These are phyloP conservation scores for Gallinago nigripennis DNA, from an alignment of 2,797 vertebrate species.

Conservation along the genomic window DNA sequence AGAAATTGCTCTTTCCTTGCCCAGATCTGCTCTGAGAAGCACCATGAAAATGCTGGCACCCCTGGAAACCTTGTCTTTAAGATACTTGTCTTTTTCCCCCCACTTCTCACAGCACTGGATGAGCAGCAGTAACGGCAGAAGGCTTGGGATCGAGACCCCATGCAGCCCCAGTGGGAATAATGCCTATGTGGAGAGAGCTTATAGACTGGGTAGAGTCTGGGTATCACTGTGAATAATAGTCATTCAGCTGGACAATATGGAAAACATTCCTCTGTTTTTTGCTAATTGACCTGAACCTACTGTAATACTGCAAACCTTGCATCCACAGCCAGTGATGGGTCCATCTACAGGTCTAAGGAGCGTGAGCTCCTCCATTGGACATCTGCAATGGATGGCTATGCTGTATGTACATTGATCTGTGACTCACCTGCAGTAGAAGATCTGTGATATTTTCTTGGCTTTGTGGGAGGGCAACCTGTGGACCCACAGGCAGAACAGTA, in stretches of 20 bases:
- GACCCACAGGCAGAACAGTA: neutral
- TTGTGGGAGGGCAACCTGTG: neutral
- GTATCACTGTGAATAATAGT: neutral
- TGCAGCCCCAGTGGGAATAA: rapidly evolving
- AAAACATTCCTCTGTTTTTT: neutral
- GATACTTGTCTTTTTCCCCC: rapidly evolving
- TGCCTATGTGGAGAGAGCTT: rapidly evolving
- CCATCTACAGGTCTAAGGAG: neutral
- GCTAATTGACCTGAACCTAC: neutral
- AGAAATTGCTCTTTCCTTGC: neutral
- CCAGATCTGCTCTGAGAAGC: neutral
- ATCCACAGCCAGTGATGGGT: neutral
- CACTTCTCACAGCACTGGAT: rapidly evolving
- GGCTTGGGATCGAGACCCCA: neutral
- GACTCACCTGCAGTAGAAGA: neutral
- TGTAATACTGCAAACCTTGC: neutral
- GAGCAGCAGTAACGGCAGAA: rapidly evolving
- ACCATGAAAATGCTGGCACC: neutral
- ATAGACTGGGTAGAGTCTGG: neutral
- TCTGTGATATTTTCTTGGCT: neutral
- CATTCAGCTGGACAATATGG: neutral
- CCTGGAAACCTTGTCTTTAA: neutral
- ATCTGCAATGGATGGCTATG: neutral
- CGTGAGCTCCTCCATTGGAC: rapidly evolving
- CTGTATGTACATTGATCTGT: rapidly evolving